A percentile compares a stretch with the other conserved stretches of the same genome.
Evolutionary conservation across 2,113 vertebrate genomes (phyloP).

Genomic region (Eira barbara): DNA sequence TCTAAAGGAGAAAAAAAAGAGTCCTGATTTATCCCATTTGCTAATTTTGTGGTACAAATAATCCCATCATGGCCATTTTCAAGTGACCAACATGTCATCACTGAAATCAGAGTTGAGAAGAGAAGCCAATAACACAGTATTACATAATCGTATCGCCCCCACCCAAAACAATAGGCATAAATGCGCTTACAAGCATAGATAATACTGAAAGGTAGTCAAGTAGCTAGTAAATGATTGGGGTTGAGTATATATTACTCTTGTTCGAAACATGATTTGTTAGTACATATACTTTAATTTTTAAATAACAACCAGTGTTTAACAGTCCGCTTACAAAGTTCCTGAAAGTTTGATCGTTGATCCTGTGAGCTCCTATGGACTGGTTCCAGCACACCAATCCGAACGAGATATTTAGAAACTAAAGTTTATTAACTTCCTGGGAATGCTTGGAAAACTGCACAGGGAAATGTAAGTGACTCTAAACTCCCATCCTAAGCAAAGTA

Average conservation of each 20-base stretch:
- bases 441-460: background rate
- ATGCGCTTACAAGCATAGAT: background rate
- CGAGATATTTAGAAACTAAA: background rate
- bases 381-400: background rate
- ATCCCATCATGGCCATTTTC: background rate
- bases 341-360: background rate
- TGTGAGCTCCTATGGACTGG: background rate
- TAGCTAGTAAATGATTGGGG: background rate
- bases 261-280: background rate
- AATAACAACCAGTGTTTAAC: background rate
- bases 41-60: background rate
- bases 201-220: background rate
- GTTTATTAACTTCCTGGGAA: background rate
- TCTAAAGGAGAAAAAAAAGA: background rate
- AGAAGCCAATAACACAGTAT: background rate
- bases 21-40: background rate
- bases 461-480: constrained; percentile 2
- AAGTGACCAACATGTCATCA: background rate
- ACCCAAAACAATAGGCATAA: background rate
- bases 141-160: background rate
- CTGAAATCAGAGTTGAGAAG: background rate
- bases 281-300: background rate
- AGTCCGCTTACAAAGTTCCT: background rate
- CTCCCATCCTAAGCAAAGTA: background rate
- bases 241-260: background rate